These are phyloP conservation scores for Hemicordylus capensis DNA, from an alignment of 2,113 vertebrate species.

Conservation along the genomic window DNA sequence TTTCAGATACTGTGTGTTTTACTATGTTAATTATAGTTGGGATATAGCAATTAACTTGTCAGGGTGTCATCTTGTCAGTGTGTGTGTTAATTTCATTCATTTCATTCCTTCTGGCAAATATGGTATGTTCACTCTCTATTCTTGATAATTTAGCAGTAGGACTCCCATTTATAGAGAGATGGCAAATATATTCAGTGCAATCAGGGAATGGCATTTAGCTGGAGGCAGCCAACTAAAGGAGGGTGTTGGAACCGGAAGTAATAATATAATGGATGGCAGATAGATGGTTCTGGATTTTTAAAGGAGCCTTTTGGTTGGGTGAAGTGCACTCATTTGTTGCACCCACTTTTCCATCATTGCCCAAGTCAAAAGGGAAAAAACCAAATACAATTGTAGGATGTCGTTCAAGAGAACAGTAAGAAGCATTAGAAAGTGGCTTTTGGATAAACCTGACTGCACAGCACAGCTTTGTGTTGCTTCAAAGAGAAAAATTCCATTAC, in stretches of 20 bases:
- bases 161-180: conserved; percentile 20
- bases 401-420: neutral
- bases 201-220: neutral
- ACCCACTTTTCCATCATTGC: neutral
- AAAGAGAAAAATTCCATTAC: neutral
- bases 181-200: conserved; percentile 4
- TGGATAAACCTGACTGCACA: too few species aligned
- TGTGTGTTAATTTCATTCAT: conserved; percentile 33
- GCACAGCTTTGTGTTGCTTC: neutral
- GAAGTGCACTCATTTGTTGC: neutral
- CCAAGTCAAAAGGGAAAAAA: neutral
- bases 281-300: neutral
- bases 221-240: neutral
- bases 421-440: neutral
- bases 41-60: conserved; percentile 31
- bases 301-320: neutral
- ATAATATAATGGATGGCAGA: neutral
- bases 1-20: conserved; percentile 16
- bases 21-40: conserved; percentile 26
- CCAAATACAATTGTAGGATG: neutral
- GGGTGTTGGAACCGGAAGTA: neutral
- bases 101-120: conserved; percentile 18
- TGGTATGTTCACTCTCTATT: neutral
- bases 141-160: conserved; percentile 15
- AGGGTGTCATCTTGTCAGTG: conserved; percentile 18